Conservation (phyloP, 2,113 vertebrate species). For the Cygnus buccinator region DNA sequence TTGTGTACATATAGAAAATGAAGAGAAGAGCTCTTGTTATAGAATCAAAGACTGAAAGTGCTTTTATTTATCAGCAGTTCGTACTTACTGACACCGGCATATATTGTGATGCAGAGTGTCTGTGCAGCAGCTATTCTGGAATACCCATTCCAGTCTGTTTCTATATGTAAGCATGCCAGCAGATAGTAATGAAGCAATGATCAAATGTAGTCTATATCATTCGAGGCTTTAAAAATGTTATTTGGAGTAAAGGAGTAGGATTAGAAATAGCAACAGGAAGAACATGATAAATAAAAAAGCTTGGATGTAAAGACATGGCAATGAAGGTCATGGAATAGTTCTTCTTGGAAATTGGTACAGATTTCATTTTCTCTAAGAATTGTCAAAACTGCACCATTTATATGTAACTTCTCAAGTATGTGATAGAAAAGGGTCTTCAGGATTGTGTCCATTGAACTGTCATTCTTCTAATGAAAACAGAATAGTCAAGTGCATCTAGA, state of each 20-base stretch:
- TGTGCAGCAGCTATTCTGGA: background rate
- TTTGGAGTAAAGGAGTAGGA: background rate
- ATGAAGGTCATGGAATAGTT: background rate
- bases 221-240: background rate
- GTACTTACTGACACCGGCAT: background rate
- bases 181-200: background rate
- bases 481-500: background rate
- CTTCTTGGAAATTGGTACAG: background rate
- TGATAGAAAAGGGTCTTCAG: background rate
- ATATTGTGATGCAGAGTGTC: background rate
- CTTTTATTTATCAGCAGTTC: background rate
- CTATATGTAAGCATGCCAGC: background rate
- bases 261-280: background rate
- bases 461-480: background rate
- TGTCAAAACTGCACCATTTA: background rate
- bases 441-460: background rate
- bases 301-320: background rate
- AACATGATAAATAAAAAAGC: background rate
- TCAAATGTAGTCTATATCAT: background rate
- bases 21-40: background rate
- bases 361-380: background rate
- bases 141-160: background rate
- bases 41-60: background rate
- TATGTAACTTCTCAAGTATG: background rate
- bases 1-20: background rate